Conservation (phyloP, 2,113 vertebrate genomes). For the Brienomyrus brachyistius region DNA sequence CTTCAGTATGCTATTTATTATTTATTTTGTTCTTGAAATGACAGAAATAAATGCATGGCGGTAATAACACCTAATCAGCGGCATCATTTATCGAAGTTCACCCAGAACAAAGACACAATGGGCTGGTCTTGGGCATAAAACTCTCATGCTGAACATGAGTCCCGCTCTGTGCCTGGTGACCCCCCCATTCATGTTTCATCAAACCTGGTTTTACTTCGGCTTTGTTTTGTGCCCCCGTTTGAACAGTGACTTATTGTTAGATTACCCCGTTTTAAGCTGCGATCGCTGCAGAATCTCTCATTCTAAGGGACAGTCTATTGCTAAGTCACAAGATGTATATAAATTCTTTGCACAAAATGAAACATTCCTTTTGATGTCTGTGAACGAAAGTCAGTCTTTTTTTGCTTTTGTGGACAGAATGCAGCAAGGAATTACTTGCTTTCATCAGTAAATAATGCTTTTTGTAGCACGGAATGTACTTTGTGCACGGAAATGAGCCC, state of each 20-base stretch:
- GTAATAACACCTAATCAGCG: neutral
- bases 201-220: neutral
- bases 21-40: neutral
- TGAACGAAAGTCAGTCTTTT: no score
- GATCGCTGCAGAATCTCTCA: neutral
- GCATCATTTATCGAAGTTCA: neutral
- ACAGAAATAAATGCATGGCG: neutral
- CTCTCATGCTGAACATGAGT: neutral
- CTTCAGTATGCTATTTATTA: neutral
- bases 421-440: no score
- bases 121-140: neutral
- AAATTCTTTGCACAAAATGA: no score
- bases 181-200: neutral
- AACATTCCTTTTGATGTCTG: no score
- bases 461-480: no score
- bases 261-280: neutral
- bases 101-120: neutral
- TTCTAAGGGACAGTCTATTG: neutral
- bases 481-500: no score
- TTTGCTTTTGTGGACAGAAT: no score
- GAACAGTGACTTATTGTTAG: neutral
- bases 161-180: neutral
- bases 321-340: neutral
- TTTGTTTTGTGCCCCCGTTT: neutral
- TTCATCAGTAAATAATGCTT: no score